These are phyloP conservation scores for Netelia fuscicornis DNA, from an alignment of 2,888 invertebrate species.

Conservation along the genomic window DNA sequence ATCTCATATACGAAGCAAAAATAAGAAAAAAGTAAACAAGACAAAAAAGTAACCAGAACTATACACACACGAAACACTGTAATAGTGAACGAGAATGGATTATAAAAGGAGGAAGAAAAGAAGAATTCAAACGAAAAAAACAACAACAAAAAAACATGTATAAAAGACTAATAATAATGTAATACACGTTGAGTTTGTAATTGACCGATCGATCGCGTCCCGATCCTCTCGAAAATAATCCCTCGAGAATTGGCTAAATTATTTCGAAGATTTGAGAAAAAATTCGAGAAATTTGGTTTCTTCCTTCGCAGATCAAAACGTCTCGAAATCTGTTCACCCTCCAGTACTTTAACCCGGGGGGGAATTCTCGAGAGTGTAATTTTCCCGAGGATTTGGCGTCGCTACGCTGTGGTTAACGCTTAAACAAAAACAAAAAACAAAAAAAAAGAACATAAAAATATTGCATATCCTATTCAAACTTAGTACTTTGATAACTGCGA, in stretches of 20 bases:
- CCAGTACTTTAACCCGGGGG: neutral
- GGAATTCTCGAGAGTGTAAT: slow-evolving; percentile 24
- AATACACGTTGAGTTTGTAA: slow-evolving; percentile 78
- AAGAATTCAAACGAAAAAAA: slow-evolving; percentile 38
- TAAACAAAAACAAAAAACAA: slow-evolving; percentile 71
- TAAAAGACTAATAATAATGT: slow-evolving; percentile 75
- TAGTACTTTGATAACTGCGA: slow-evolving; percentile 74
- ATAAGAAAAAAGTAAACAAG: slow-evolving; percentile 63
- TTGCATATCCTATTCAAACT: slow-evolving; percentile 79
- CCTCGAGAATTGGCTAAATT: neutral
- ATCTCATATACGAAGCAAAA: slow-evolving; percentile 63
- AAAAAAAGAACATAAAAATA: slow-evolving; percentile 66
- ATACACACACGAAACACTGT: slow-evolving; percentile 68
- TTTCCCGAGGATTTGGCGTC: slow-evolving; percentile 71
- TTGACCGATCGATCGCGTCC: slow-evolving; percentile 71
- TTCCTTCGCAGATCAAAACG: neutral
- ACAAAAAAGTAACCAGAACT: slow-evolving; percentile 57
- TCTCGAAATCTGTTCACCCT: slow-evolving; percentile 6
- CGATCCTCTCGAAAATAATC: slow-evolving; percentile 63
- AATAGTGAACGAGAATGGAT: slow-evolving; percentile 73
- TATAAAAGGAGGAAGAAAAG: slow-evolving; percentile 48
- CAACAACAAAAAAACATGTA: slow-evolving; percentile 67
- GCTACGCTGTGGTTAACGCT: slow-evolving; percentile 75
- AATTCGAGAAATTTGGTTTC: too few relatives aligned
- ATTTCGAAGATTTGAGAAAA: too few relatives aligned